Base-by-base conservation (phyloP, 2,888 invertebrate genomes). In the Crematogaster levior region DNA sequence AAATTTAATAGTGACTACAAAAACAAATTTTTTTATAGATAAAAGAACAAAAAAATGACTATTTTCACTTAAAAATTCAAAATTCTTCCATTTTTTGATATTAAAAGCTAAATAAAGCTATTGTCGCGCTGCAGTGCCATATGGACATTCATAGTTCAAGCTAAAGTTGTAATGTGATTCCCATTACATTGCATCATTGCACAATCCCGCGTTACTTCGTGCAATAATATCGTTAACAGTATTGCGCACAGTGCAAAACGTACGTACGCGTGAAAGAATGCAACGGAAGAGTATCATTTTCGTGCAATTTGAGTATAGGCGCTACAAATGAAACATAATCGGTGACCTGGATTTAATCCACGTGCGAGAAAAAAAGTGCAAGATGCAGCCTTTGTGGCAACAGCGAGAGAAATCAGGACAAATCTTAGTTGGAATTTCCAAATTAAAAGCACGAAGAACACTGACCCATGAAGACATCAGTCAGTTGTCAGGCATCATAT, bases 381-480 rank as follows among this genome's bases (percentile, higher is more conserved):
- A 56, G 40, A 56, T 40, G 10, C 21, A 30, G 18, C 24, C 53
- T 30, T 9, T 21, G 40, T 43, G 40, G 10, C 66, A 18, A 6
- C 30, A 1, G 34, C 43, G 56, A 46, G 18, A 18, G 53, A 48
- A 74, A 65, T 40, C 48, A 63, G 70, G 56, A 82, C 75, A 34
- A 24, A 34, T 65, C 63, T 46, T 27, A 56, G 73, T 61, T 30
- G 58, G 51, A 60, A 46, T 80, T 85, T 74, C 43, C 63, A 60
- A 85, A 83, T 83, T 75, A 73, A 85, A 85, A 85, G 85, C 63
- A 68, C 56, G 68, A 53, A 73, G 60, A 53, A 65, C 56, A 43
- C 79, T 80, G 80, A 80, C 58, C 81, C 43, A 43, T 43, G 30
- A 63, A 53, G 6, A 51, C 56, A 48, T 46, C 61, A 65, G 61